These are phyloP conservation scores for Drosophila demipolita DNA, from an alignment of 2,888 invertebrate species.

Conservation along the genomic window DNA sequence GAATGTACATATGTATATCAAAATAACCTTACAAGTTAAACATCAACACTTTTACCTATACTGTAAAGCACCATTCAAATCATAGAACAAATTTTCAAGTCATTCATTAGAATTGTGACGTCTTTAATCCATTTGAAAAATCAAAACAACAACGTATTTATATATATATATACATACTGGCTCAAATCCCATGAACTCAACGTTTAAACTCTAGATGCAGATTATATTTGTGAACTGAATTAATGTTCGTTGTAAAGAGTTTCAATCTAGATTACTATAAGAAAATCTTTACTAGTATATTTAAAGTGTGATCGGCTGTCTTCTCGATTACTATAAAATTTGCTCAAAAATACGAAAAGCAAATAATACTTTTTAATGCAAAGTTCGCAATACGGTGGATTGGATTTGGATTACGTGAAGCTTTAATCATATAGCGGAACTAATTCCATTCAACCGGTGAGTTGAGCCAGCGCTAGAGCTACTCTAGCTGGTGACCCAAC, in stretches of 20 bases:
- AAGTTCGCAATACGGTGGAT: constrained; percentile 42
- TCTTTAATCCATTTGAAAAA: constrained; percentile 5
- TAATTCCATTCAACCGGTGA: constrained; percentile 49
- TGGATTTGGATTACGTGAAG: constrained; percentile 63
- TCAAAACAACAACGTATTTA: background rate
- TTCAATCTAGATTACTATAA: background rate
- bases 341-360: background rate
- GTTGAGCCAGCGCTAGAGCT: constrained; percentile 4
- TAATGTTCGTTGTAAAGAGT: background rate
- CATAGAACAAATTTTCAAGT: background rate
- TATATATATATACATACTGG: background rate
- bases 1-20: no score
- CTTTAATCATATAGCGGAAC: constrained; percentile 78
- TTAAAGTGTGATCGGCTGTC: constrained; percentile 14
- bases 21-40: background rate
- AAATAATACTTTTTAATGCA: background rate
- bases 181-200: constrained; percentile 1
- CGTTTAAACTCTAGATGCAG: background rate
- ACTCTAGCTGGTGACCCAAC: constrained; percentile 24
- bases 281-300: background rate
- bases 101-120: constrained; percentile 4
- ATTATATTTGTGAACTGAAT: constrained; percentile 10
- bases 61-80: background rate
- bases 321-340: background rate
- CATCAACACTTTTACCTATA: background rate